Conservation (phyloP, 2,888 invertebrate genomes). For the Tinea semifulvella region DNA sequence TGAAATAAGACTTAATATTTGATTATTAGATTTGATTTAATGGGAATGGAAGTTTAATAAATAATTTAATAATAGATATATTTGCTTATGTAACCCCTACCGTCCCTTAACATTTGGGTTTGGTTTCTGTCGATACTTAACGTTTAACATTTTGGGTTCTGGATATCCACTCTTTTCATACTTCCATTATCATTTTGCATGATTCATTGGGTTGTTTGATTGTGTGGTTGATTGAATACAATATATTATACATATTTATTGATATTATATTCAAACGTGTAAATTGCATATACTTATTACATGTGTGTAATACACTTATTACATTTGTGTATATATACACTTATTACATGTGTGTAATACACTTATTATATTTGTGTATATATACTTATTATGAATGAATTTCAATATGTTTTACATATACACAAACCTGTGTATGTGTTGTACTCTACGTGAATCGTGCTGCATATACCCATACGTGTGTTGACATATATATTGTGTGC, state of each 20-base stretch:
- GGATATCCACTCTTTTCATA: constrained; percentile 36
- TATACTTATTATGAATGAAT: no score
- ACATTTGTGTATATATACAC: no score
- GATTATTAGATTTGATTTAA: no score
- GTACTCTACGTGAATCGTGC: not conserved
- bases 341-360: no score
- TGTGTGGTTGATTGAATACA: constrained; percentile 19
- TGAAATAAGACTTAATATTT: no score
- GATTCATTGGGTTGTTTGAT: not conserved
- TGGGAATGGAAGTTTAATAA: constrained; percentile 5
- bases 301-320: no score
- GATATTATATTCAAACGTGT: no score
- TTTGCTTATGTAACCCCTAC: constrained; percentile 36
- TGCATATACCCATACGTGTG: not conserved
- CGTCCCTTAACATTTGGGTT: constrained; percentile 38
- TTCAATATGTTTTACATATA: no score
- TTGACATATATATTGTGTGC: constrained; percentile 2
- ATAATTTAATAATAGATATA: not conserved
- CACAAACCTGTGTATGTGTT: no score
- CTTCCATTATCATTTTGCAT: constrained; percentile 17
- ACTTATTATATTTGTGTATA: no score
- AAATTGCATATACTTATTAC: no score
- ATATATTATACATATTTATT: constrained; percentile 8
- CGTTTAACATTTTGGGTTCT: constrained; percentile 21
- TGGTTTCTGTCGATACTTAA: constrained; percentile 46